Evolutionary conservation across 2,888 invertebrate genomes (phyloP).

Genomic region (Tetranychus truncatus): DNA sequence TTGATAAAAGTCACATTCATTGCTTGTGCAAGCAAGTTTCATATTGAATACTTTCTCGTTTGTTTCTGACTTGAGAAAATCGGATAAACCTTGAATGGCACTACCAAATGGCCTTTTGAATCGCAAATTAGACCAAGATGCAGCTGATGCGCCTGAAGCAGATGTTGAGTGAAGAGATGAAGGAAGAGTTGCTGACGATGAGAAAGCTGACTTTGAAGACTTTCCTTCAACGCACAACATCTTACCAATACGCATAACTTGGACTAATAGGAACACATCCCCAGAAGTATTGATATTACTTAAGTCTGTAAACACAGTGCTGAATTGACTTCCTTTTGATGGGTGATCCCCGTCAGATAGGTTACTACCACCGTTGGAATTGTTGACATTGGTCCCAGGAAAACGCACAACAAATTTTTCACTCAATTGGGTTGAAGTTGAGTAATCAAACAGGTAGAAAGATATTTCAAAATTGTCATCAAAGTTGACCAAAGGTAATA

Average conservation of each 20-base stretch:
- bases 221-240: constrained; percentile 20
- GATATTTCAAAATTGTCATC: constrained; percentile 13
- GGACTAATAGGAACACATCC: constrained; percentile 16
- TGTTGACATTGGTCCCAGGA: neutral
- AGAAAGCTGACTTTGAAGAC: constrained; percentile 11
- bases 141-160: neutral
- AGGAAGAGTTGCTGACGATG: neutral
- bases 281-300: constrained; percentile 7
- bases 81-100: constrained; percentile 73
- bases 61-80: constrained; percentile 60
- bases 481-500: neutral
- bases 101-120: constrained; percentile 44
- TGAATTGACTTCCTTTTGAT: neutral
- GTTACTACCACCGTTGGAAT: neutral
- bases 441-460: constrained; percentile 11
- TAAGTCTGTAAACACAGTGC: constrained; percentile 13
- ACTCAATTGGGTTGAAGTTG: constrained; percentile 5
- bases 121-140: constrained; percentile 37
- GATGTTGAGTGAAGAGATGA: neutral
- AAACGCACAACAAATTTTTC: constrained; percentile 13
- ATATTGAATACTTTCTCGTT: constrained; percentile 72
- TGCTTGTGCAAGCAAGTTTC: constrained; percentile 50
- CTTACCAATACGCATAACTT: constrained; percentile 20
- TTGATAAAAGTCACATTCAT: constrained; percentile 67
- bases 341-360: neutral